Conservation (phyloP, 2,113 vertebrate species). For the Mesitornis unicolor region DNA sequence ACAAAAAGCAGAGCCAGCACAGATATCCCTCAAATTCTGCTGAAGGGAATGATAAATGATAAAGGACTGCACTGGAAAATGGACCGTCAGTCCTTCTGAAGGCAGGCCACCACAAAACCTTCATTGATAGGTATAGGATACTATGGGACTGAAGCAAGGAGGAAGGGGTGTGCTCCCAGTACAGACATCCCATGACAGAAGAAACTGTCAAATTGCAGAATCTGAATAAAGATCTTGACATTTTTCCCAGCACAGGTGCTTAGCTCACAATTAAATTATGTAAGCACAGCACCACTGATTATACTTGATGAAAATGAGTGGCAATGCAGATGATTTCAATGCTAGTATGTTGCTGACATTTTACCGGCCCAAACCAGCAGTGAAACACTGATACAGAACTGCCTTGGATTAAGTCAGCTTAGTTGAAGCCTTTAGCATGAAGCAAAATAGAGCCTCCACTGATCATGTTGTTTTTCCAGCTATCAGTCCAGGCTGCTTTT, state of each 20-base stretch:
- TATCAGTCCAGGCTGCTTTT: neutral
- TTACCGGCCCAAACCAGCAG: neutral
- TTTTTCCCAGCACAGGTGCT: neutral
- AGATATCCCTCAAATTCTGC: neutral
- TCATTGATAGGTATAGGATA: neutral
- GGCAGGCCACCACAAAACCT: neutral
- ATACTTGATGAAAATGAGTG: neutral
- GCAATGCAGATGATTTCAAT: neutral
- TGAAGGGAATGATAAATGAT: neutral
- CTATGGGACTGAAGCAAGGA: neutral
- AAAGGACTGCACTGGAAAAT: neutral
- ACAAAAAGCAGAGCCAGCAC: neutral
- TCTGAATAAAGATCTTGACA: neutral
- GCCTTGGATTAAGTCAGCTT: neutral
- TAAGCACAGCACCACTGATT: neutral
- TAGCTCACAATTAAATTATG: neutral
- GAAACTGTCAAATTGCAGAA: neutral
- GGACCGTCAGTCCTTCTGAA: neutral
- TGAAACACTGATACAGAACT: neutral
- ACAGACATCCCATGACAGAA: neutral
- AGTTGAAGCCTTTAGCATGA: neutral
- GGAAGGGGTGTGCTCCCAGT: rapidly evolving
- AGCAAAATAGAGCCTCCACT: neutral
- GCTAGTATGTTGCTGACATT: neutral
- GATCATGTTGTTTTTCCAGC: neutral